Base-by-base conservation (phyloP, 2,797 vertebrate genomes). In the Dallia pectoralis region DNA sequence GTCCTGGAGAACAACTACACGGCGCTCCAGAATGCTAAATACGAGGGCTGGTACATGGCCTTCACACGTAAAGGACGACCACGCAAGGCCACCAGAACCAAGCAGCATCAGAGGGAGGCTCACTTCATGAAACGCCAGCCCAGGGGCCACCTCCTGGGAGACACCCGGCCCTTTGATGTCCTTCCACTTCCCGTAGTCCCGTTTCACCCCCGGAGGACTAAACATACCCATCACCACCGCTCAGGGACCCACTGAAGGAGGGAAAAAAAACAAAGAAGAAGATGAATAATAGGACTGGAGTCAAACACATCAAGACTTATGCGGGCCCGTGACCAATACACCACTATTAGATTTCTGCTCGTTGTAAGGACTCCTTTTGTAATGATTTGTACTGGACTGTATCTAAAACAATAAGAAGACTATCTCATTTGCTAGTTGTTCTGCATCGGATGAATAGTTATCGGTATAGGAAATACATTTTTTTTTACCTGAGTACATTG, bases 1-100 rank as follows among this genome's bases (percentile, higher is more conserved):
- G 97, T 99, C 77, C 92, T 99, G 91, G 98, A 99, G 92, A 99
- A 99, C 89, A 99, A 99, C 93, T 99, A 99, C 91, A 99, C 98
- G 0, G 98, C 98, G 0, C 93, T 99, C 82, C 96, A 98, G 92
- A 99, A 98, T 1, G 96, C 96, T 90, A 98, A 97, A 89, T 97
- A 98, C 0, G 95, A 97, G 89, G 97, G 96, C 86, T 99, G 98
- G 97, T 99, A 96, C 91, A 99, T 99, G 97, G 98, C 96, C 77
- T 99, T 99, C 91, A 99, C 98, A 5, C 96, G 97, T 84, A 97
- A 96, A 87, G 98, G 98, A 69, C 95, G 96, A 67, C 98, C 98
- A 0, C 93, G 96, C 81, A 99, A 97, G 89, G 98, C 97, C 84
- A 97, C 96, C 77, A 96, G 94, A 91, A 99, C 97, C 63, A 95